Evolutionary conservation across 2,113 vertebrate genomes (phyloP), one percentile per base, ranked within the genome.

Genomic region (Ictalurus punctatus): DNA sequence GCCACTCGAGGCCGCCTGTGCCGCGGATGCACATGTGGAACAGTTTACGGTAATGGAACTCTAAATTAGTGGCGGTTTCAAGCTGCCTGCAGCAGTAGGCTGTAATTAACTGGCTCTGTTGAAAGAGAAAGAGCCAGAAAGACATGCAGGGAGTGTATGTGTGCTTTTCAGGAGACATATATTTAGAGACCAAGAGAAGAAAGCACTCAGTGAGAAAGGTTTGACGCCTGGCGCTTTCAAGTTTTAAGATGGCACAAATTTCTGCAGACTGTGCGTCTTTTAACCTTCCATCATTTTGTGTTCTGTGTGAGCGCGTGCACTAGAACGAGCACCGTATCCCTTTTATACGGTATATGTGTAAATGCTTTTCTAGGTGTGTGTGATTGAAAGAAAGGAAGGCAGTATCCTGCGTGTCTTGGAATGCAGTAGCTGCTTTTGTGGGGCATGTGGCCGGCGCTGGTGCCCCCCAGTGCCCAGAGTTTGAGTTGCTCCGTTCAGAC

Each of bases 1-100:
- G 95, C 95, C 94, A 95, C 94, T 95, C 93, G 92, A 95, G 95
- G 94, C 93, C 92, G 94, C 94, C 93, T 92, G 93, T 93, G 93
- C 92, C 88, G 92, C 93, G 94, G 93, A 94, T 92, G 92, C 95
- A 96, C 95, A 96, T 96, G 95, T 96, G 96, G 96, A 96, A 96
- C 95, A 95, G 96, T 96, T 96, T 96, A 96, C 95, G 95, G 95
- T 95, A 96, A 96, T 96, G 95, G 95, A 96, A 96, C 95, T 96
- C 95, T 95, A 96, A 96, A 96, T 96, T 96, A 96, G 95, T 95
- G 94, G 95, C 93, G 95, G 95, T 96, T 96, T 96, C 95, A 96
- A 96, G 95, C 94, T 95, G 95, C 95, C 95, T 96, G 94, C 94
- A 96, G 95, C 95, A 94, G 94, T 95, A 95, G 95, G 95, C 93